Evolutionary conservation across 1,140 invertebrate species (phyloP).

Genomic region (Bombus ignitus): DNA sequence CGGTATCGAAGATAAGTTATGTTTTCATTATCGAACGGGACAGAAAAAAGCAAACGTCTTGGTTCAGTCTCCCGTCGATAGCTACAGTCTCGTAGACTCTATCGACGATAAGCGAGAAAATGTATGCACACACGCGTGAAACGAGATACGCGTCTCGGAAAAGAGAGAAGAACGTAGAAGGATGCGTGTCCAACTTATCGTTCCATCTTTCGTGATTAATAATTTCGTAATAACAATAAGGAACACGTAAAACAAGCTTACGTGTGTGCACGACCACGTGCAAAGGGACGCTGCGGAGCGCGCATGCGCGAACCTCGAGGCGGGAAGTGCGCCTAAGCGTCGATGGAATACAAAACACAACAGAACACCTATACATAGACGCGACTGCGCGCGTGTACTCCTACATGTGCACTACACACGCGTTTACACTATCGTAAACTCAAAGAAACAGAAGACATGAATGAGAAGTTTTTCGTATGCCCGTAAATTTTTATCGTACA

Average conservation of each 20-base stretch:
- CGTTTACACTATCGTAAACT: not conserved
- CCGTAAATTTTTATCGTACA: not conserved
- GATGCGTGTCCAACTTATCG: not conserved
- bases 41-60: not conserved
- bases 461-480: not conserved
- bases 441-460: not conserved
- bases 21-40: not conserved
- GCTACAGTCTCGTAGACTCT: no score
- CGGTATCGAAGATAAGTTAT: not conserved
- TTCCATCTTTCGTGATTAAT: no score
- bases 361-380: not conserved
- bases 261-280: slow-evolving; percentile 27
- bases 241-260: not conserved
- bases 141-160: no score
- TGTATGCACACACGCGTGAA: not conserved
- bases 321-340: slow-evolving; percentile 37
- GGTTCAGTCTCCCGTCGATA: not conserved
- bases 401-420: not conserved
- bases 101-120: not conserved
- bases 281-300: slow-evolving; percentile 19
- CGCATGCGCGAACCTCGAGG: slow-evolving; percentile 15
- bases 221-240: not conserved
- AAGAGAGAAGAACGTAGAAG: no score
- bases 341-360: not conserved
- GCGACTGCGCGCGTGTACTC: not conserved